These are phyloP conservation scores for Aselliscus stoliczkanus DNA, from an alignment of 2,797 vertebrate genomes.

Conservation along the genomic window DNA sequence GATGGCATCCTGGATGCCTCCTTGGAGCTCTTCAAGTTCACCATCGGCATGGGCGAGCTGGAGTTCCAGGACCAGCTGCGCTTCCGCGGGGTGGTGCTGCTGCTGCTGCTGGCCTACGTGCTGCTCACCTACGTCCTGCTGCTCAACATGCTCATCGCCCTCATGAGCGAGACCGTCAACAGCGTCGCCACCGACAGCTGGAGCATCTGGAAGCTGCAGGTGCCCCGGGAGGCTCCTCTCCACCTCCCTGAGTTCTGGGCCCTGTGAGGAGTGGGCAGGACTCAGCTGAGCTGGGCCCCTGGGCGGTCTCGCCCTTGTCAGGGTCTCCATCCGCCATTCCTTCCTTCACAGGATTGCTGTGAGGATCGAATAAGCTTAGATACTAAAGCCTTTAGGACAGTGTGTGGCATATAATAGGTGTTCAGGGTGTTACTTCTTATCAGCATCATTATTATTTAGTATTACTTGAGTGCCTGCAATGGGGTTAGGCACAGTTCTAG, in stretches of 20 bases:
- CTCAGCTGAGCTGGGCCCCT: neutral
- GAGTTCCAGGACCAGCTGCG: slow-evolving; percentile 88
- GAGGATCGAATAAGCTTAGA: neutral
- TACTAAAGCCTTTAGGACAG: neutral
- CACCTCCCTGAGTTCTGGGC: neutral
- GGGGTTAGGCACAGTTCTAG: neutral
- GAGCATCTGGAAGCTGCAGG: slow-evolving; percentile 96
- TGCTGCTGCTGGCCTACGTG: slow-evolving; percentile 92
- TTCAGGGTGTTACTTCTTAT: neutral
- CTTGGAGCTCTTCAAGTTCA: slow-evolving; percentile 96
- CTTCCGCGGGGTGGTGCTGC: slow-evolving; percentile 87
- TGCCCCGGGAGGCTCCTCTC: slow-evolving; percentile 47
- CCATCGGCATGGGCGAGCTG: slow-evolving; percentile 97
- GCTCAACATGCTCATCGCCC: slow-evolving; percentile 97
- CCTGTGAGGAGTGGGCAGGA: neutral
- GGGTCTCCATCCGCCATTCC: neutral
- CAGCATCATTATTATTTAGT: no score
- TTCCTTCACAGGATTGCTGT: neutral
- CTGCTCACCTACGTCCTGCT: slow-evolving; percentile 95
- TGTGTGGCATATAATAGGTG: neutral
- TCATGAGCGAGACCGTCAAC: slow-evolving; percentile 94
- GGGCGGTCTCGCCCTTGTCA: neutral
- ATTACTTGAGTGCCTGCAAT: neutral
- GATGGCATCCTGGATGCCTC: slow-evolving; percentile 84
- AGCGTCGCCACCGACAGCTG: slow-evolving; percentile 85